Base-by-base conservation (phyloP, 2,888 invertebrate species). In the Melanchra persicariae region DNA sequence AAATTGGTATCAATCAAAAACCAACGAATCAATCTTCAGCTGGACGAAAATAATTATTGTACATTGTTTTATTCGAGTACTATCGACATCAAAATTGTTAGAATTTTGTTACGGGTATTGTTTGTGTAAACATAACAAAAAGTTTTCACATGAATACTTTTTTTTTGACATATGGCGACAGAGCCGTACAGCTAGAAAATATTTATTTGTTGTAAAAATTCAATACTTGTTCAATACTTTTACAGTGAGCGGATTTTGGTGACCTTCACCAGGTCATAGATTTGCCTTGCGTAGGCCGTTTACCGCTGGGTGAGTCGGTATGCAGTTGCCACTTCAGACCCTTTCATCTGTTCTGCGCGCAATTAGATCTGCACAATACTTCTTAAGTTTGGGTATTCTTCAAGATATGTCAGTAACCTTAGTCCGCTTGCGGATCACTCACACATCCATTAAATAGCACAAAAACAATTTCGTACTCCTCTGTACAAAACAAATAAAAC, bases 1-100 rank as follows among this genome's bases (percentile, higher is more conserved):
- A 69, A 70, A 63, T 51, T 47, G 22, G 1, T 52, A 80, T 78
- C 66, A 72, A 85, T 82, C 70, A 78, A 72, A 76, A 73, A 37
- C 17, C 24, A 64, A 51, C 64, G 22, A 78, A 85, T 85, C 74
- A 74, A 82, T 85, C 84, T 80, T 80, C 26, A 55, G 58, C 47
- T 45, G 52, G 7, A 61, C 47, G 49, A 76, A 83, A 82, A 82
- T 59, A 74, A 69, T 62, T 58, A 47, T 45, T 51, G 43, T 30
- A 40, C 58, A 62, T 61, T 83, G 58, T 66, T 82, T 70, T 65
- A 61, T 62, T 30, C 19, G 26, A 51, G 78, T 84, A 82, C 69
- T 37, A 22, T 51, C 40, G 34, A 47, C 30, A 17, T 63, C 6
- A 55, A 26, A 77, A 65, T 43, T 43, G 24, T n/a, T 63, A 0